Base-by-base conservation (phyloP, 2,888 invertebrate genomes). In the Melinopterus prodromus region DNA sequence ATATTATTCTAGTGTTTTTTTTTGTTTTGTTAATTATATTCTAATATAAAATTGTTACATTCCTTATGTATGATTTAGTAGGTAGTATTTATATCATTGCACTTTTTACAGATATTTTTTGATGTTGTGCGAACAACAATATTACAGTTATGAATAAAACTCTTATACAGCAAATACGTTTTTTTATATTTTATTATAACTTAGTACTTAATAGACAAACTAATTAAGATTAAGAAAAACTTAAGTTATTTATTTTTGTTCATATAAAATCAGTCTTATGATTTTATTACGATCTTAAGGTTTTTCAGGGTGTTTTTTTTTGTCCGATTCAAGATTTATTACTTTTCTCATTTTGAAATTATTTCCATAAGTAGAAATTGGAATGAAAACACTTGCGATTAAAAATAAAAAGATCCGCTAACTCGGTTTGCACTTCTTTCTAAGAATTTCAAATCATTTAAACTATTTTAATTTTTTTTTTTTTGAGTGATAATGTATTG, bases 1-100 rank as follows among this genome's bases (percentile, higher is more conserved):
- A 53, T 53, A 53, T 9, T 53, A 53, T 9, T 53, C 53, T 53
- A 53, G 53, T 53, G 53, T 9, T 53, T 53, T 53, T 53, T 53
- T 53, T 53, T 53, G 53, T 53, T 53, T 53, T 53, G 53, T 53
- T 53, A 53, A 53, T 53, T 9, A 9, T 53, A 53, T 53, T 9
- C 12, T 53, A 53, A 9, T 9, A 53, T 53, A 53, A 53, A 53
- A 53, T 53, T 53, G 53, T 53, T 53, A 53, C 53, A 53, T 53
- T 53, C 53, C 53, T 53, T 53, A 53, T 53, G 53, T 53, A 53
- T 53, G 53, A 53, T 53, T 69, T 69, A 38, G 77, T 69, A 26
- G 84, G 84, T 84, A 84, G 83, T 83, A 82, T 80, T 81, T 84
- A 83, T 83, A 76, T 84, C 85, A 86, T 85, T 84, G 85, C 87